phyloP scores from a whole-genome alignment of 1,140 invertebrate species.

The Liolophura sinensis region DNA sequence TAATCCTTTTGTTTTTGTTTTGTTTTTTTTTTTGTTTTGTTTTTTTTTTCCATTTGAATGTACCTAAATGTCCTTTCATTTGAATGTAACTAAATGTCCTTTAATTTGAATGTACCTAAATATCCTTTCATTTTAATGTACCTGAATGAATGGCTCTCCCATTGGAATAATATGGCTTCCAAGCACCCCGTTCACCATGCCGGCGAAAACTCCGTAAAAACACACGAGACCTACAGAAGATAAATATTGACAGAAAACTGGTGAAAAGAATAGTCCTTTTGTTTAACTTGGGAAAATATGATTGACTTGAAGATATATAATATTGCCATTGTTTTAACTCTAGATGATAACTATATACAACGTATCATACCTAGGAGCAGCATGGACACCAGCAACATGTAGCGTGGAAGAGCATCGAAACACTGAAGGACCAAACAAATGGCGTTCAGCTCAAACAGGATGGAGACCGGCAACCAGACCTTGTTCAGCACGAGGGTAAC shows the following conservation, averaged over 20 bases:
- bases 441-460: conserved; percentile 29
- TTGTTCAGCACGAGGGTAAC: conserved; percentile 29
- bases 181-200: conserved; percentile 25
- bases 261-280: background rate
- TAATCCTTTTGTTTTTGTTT: too few relatives aligned
- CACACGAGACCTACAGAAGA: conserved; percentile 20
- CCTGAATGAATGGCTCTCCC: conserved; percentile 31
- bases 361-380: conserved; percentile 27
- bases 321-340: too few relatives aligned
- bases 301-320: too few relatives aligned
- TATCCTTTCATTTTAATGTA: conserved; percentile 20
- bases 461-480: conserved; percentile 30
- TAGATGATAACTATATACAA: background rate
- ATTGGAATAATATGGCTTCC: conserved; percentile 27
- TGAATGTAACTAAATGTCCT: too few relatives aligned
- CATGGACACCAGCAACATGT: conserved; percentile 31
- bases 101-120: too few relatives aligned
- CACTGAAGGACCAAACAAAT: conserved; percentile 23
- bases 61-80: too few relatives aligned
- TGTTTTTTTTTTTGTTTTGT: too few relatives aligned
- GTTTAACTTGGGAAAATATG: background rate
- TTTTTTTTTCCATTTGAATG: too few relatives aligned
- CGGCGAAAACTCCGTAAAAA: conserved; percentile 33
- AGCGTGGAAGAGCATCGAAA: conserved; percentile 20
- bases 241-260: background rate